phyloP scores from a whole-genome alignment of 2,113 vertebrate species.

The Rhipidura dahli region DNA sequence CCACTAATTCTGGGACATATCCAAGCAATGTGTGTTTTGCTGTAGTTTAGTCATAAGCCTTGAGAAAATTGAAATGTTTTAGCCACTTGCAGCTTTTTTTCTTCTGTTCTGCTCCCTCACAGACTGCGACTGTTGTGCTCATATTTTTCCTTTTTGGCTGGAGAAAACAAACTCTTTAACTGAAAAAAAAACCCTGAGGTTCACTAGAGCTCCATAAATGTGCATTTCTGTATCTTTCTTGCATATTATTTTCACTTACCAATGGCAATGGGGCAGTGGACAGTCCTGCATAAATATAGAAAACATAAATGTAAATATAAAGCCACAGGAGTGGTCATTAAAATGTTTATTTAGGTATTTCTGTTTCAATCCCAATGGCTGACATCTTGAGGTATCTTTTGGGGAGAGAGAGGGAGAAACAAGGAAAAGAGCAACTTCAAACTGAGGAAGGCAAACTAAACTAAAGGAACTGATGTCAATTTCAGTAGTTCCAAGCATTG shows the following conservation, averaged over 20 bases:
- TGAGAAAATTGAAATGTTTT: neutral
- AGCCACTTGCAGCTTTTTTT: neutral
- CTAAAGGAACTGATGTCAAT: neutral
- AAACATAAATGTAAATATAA: neutral
- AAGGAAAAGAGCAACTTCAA: neutral
- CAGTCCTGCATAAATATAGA: neutral
- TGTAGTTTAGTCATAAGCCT: neutral
- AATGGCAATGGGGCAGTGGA: accelerated
- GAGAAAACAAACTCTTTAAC: neutral
- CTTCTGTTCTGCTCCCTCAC: neutral
- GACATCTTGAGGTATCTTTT: neutral
- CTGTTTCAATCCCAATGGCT: neutral
- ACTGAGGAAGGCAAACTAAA: neutral
- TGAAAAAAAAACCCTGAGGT: neutral
- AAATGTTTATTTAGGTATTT: neutral
- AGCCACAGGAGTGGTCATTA: neutral
- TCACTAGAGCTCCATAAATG: neutral
- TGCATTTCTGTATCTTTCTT: neutral
- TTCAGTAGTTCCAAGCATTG: neutral
- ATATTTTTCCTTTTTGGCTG: neutral
- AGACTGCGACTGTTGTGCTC: neutral
- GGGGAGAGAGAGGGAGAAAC: accelerated
- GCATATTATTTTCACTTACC: neutral
- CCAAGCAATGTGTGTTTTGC: neutral
- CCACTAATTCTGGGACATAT: neutral